phyloP scores from a whole-genome alignment of 2,113 vertebrate species.

The Pseudorectes ferrugineus region DNA sequence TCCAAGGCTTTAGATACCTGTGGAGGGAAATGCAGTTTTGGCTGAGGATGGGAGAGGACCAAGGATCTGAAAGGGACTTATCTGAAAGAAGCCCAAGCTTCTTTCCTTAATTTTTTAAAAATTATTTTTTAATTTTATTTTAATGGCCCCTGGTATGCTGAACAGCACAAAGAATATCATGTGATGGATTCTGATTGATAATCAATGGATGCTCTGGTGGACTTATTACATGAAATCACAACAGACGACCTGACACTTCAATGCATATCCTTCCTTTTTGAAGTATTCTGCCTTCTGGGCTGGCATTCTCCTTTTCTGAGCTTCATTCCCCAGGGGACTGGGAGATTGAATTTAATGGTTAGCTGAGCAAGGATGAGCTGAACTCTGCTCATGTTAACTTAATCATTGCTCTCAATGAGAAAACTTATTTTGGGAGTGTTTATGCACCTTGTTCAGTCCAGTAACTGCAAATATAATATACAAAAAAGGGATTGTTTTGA shows the following conservation, averaged over 20 bases:
- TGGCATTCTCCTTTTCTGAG: background rate
- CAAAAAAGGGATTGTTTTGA: background rate
- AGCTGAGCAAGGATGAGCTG: conserved; percentile 27
- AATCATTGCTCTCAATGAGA: background rate
- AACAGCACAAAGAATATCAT: background rate
- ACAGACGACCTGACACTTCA: conserved; percentile 6
- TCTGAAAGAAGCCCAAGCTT: too few species aligned
- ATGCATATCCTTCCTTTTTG: background rate
- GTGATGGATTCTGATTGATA: conserved; percentile 12
- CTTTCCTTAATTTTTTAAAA: fast-evolving
- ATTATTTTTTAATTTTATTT: background rate
- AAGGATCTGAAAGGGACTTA: too few species aligned
- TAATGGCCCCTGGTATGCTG: background rate
- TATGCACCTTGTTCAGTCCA: background rate
- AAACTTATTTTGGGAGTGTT: background rate
- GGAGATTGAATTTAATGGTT: conserved; percentile 48
- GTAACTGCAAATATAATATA: background rate
- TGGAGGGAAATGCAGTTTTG: too few species aligned
- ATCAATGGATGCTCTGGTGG: conserved; percentile 14
- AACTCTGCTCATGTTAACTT: background rate
- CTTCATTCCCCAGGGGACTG: background rate
- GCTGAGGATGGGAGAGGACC: too few species aligned
- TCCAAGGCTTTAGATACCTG: too few species aligned
- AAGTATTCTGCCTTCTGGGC: background rate
- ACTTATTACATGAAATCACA: conserved; percentile 8